phyloP scores from a whole-genome alignment of 2,797 vertebrate genomes.

The Falco novaeseelandiae region DNA sequence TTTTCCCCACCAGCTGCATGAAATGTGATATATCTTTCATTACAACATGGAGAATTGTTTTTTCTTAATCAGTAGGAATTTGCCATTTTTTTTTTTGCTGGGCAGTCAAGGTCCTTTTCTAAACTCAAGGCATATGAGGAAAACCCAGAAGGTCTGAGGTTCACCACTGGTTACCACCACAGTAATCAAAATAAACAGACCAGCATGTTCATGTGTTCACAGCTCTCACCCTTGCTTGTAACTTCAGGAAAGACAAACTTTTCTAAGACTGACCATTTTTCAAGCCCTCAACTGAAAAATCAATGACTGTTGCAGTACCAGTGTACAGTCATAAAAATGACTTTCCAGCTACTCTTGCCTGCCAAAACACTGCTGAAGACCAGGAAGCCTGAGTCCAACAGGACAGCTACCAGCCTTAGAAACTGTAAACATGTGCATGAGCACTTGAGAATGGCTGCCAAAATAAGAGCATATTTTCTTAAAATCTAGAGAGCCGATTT shows the following conservation, averaged over 20 bases:
- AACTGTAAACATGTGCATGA: neutral
- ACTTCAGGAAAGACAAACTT: neutral
- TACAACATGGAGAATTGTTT: neutral
- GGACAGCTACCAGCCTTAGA: neutral
- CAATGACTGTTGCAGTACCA: neutral
- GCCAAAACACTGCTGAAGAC: neutral
- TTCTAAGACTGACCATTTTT: neutral
- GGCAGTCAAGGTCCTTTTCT: neutral
- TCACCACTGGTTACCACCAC: neutral
- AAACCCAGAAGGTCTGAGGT: neutral
- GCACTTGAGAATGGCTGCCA: neutral
- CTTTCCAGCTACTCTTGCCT: neutral
- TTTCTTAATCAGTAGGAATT: neutral
- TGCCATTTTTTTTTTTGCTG: neutral
- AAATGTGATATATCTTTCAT: neutral
- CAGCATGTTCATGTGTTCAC: accelerated
- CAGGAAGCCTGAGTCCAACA: neutral
- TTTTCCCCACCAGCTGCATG: slow-evolving; percentile 14
- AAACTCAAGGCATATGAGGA: neutral
- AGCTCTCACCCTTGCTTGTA: neutral
- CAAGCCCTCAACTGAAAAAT: neutral
- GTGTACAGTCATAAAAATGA: neutral
- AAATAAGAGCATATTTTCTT: neutral
- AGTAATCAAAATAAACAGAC: slow-evolving; percentile 13
- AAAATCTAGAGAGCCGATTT: neutral